Conservation (phyloP, 2,797 vertebrate genomes). For the Trichosurus vulpecula region DNA sequence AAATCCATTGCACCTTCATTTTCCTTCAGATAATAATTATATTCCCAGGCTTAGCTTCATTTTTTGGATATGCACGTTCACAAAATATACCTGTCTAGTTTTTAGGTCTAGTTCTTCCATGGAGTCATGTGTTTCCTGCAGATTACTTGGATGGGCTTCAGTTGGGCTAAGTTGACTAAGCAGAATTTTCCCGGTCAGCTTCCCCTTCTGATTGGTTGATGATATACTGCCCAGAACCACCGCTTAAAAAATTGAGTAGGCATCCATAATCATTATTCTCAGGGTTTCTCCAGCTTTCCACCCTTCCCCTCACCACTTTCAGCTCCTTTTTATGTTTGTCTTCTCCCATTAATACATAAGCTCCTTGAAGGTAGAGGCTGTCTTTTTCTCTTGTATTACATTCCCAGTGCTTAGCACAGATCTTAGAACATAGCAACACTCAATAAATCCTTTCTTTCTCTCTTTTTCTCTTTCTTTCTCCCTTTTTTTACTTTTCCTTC, state of each 20-base stretch:
- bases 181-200: not conserved
- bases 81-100: not conserved
- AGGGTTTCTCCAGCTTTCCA: constrained; percentile 1
- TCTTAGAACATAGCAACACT: not conserved
- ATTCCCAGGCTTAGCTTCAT: not conserved
- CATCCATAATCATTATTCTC: not conserved
- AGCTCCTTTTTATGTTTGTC: not conserved
- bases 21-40: not conserved
- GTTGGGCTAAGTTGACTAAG: not conserved
- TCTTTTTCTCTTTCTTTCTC: not conserved
- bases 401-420: not conserved
- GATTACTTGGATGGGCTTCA: not conserved
- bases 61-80: not conserved
- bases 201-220: not conserved
- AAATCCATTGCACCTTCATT: not conserved
- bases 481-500: too few species aligned
- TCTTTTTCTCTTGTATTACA: not conserved
- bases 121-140: not conserved
- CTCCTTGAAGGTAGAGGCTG: not conserved
- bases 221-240: not conserved
- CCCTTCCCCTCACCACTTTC: not conserved
- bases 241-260: not conserved
- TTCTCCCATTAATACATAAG: not conserved
- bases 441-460: not conserved
- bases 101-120: not conserved